These are phyloP conservation scores for Porites divaricata DNA, from an alignment of 92 coral and sea anemone genomes.

Conservation along the genomic window DNA sequence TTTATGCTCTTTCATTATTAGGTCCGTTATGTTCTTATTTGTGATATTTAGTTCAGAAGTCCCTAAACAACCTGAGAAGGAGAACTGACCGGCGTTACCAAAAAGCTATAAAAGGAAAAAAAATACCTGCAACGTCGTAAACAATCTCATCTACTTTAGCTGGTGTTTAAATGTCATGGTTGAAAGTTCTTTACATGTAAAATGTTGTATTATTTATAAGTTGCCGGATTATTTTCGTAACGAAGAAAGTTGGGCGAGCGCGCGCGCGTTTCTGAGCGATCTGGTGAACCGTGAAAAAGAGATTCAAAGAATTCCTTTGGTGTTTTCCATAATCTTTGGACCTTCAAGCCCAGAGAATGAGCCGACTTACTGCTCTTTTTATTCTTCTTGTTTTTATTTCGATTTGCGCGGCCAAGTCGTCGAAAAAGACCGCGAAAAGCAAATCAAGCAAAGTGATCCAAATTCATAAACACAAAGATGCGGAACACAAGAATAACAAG, in stretches of 20 bases:
- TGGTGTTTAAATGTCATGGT: conserved; percentile 28
- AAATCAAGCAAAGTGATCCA: conserved; percentile 16
- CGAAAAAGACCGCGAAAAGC: conserved; percentile 38
- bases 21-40: no score
- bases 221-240: conserved; percentile 16
- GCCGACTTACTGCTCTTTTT: conserved; percentile 23
- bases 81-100: not conserved
- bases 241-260: conserved; percentile 10
- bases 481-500: conserved; percentile 21
- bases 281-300: no score
- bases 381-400: conserved; percentile 41
- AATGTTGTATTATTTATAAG: conserved; percentile 37
- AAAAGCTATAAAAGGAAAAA: conserved; percentile 3
- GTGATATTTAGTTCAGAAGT: no score
- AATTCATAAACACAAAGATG: conserved; percentile 40
- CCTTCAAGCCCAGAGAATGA: conserved; percentile 37
- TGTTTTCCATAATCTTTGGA: not conserved
- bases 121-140: conserved; percentile 26
- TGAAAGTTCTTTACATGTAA: conserved; percentile 17
- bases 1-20: no score
- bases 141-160: conserved; percentile 14
- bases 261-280: conserved; percentile 18
- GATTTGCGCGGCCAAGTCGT: conserved; percentile 61
- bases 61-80: no score
- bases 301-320: no score